Conservation (phyloP, 1,140 invertebrate genomes). For the Sesamia nonagrioides region DNA sequence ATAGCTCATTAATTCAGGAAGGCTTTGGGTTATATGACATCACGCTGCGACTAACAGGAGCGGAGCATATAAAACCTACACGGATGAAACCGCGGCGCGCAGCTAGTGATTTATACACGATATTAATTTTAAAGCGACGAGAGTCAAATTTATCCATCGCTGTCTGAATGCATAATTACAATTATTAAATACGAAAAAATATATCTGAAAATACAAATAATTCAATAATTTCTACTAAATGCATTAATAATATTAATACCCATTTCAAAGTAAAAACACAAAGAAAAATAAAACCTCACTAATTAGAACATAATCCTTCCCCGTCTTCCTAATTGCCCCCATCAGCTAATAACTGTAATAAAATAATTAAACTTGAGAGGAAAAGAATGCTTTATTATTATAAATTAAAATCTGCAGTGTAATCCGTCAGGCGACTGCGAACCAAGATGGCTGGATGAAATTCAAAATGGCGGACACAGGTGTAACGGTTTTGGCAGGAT, state of each 20-base stretch:
- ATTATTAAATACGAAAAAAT: not conserved
- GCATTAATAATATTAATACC: not conserved
- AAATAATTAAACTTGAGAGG: conserved; percentile 72
- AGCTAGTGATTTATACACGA: too few species aligned
- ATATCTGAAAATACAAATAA: not conserved
- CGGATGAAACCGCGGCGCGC: too few species aligned
- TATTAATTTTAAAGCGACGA: too few species aligned
- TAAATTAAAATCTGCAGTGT: conserved; percentile 72
- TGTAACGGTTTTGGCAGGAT: conserved; percentile 55
- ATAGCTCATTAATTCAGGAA: too few species aligned
- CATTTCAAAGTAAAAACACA: conserved; percentile 55
- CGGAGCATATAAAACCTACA: too few species aligned
- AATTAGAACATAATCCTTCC: conserved; percentile 77
- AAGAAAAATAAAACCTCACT: conserved; percentile 68
- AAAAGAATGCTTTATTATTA: conserved; percentile 76
- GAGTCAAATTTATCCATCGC: too few species aligned
- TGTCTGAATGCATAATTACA: too few species aligned
- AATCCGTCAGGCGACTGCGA: conserved; percentile 74
- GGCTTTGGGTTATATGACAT: too few species aligned
- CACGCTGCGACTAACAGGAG: too few species aligned
- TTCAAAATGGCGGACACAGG: conserved; percentile 72
- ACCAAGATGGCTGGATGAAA: conserved; percentile 68
- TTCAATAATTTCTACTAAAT: conserved; percentile 6
- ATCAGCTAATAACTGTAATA: conserved; percentile 75
- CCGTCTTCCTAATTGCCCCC: conserved; percentile 72